phyloP scores from a whole-genome alignment of 2,797 vertebrate species.

The Streptopelia turtur region DNA sequence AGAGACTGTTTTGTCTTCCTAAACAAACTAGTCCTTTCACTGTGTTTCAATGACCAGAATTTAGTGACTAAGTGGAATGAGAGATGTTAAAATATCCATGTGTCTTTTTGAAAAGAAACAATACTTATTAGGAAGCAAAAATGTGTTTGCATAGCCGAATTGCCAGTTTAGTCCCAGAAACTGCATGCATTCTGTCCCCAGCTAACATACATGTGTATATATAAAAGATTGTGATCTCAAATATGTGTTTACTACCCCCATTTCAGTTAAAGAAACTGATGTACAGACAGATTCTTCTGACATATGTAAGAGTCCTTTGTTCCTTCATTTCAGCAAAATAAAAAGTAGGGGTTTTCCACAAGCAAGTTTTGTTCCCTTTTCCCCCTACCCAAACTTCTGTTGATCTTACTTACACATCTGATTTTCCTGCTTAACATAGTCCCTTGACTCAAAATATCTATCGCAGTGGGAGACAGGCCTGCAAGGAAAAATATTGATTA shows the following conservation, averaged over 20 bases:
- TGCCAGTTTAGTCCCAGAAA: neutral
- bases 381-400: neutral
- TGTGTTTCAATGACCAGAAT: neutral
- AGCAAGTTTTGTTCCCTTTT: neutral
- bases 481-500: neutral
- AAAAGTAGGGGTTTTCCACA: neutral
- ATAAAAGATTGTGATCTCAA: neutral
- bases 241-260: neutral
- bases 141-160: neutral
- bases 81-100: neutral
- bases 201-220: neutral
- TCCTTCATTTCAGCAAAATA: neutral
- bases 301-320: neutral
- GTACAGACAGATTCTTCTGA: neutral
- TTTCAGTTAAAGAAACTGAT: neutral
- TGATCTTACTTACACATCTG: neutral
- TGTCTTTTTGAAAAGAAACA: neutral
- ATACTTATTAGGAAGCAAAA: neutral
- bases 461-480: neutral
- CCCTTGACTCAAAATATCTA: neutral
- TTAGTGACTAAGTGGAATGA: neutral
- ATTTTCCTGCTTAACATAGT: neutral
- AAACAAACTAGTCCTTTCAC: neutral
- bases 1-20: neutral
- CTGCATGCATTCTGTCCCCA: neutral